A percentile compares a stretch with the other conserved stretches of the same genome.
Evolutionary conservation across 1,140 invertebrate species (phyloP).

Genomic region (Chironomus striatipennis): DNA sequence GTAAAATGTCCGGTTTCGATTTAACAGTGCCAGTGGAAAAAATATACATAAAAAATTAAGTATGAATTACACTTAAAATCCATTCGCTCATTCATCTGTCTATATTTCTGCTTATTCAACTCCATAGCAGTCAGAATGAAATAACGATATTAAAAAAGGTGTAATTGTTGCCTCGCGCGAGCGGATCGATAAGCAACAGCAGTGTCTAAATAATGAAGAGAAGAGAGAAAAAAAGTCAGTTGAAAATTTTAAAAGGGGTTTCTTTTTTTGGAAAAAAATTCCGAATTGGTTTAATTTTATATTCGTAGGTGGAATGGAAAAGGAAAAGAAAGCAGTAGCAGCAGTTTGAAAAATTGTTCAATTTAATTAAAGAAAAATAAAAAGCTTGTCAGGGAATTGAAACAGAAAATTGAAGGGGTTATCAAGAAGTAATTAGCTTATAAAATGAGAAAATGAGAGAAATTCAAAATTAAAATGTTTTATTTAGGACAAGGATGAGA

Average conservation of each 20-base stretch:
- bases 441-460: background rate
- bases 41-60: too few species aligned
- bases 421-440: conserved; percentile 22
- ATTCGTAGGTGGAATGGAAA: background rate
- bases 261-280: background rate
- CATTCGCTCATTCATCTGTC: too few species aligned
- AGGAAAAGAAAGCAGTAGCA: background rate
- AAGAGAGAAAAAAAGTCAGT: background rate
- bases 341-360: conserved; percentile 19
- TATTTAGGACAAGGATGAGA: too few species aligned
- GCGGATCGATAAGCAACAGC: conserved; percentile 11
- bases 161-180: background rate
- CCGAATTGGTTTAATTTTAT: background rate
- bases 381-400: background rate
- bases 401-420: background rate
- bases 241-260: background rate
- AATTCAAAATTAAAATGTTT: too few species aligned
- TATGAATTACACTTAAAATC: too few species aligned
- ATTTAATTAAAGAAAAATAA: conserved; percentile 23
- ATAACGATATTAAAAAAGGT: background rate
- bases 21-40: too few species aligned
- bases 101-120: too few species aligned
- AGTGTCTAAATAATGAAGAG: background rate
- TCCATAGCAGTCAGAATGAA: background rate
- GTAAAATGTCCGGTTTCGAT: too few species aligned